A percentile compares a stretch with the other conserved stretches of the same genome.
Conservation (phyloP, 2,113 vertebrate genomes). For the Mesocricetus auratus region DNA sequence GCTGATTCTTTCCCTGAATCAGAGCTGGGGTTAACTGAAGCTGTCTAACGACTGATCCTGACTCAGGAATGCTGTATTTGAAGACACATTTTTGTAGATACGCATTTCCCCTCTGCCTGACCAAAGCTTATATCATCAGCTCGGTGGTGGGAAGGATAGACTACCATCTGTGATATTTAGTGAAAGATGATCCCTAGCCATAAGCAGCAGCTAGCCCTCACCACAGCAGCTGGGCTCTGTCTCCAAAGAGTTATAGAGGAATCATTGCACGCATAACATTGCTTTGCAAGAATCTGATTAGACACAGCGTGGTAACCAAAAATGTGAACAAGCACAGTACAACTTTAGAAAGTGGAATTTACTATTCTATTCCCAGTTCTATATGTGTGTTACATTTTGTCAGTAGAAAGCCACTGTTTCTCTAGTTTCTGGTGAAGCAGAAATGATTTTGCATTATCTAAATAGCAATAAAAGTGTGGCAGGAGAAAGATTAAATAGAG, state of each 20-base stretch:
- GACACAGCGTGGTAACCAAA: slow-evolving; percentile 81
- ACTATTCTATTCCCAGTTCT: slow-evolving; percentile 47
- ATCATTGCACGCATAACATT: slow-evolving; percentile 82
- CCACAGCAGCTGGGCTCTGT: slow-evolving; percentile 88
- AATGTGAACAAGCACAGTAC: slow-evolving; percentile 77
- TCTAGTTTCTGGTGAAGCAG: slow-evolving; percentile 56
- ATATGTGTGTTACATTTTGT: slow-evolving; percentile 4
- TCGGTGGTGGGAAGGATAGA: slow-evolving; percentile 79
- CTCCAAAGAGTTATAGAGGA: slow-evolving; percentile 87
- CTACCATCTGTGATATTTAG: slow-evolving; percentile 88
- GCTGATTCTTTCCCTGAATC: slow-evolving; percentile 47
- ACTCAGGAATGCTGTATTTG: slow-evolving; percentile 64
- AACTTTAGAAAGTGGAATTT: slow-evolving; percentile 73
- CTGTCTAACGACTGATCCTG: slow-evolving; percentile 69
- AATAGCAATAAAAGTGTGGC: slow-evolving; percentile 36
- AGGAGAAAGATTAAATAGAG: slow-evolving; percentile 51
- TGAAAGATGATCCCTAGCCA: slow-evolving; percentile 86
- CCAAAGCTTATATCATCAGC: slow-evolving; percentile 81
- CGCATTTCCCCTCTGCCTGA: slow-evolving; percentile 79
- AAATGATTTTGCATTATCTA: slow-evolving; percentile 42
- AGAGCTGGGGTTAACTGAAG: slow-evolving; percentile 51
- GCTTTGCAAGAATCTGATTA: slow-evolving; percentile 84
- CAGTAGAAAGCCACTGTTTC: slow-evolving; percentile 43
- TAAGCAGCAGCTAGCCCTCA: slow-evolving; percentile 87
- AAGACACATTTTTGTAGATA: slow-evolving; percentile 83